These are phyloP conservation scores for Muscicapa adusta DNA, from an alignment of 2,113 vertebrate genomes.

Conservation along the genomic window DNA sequence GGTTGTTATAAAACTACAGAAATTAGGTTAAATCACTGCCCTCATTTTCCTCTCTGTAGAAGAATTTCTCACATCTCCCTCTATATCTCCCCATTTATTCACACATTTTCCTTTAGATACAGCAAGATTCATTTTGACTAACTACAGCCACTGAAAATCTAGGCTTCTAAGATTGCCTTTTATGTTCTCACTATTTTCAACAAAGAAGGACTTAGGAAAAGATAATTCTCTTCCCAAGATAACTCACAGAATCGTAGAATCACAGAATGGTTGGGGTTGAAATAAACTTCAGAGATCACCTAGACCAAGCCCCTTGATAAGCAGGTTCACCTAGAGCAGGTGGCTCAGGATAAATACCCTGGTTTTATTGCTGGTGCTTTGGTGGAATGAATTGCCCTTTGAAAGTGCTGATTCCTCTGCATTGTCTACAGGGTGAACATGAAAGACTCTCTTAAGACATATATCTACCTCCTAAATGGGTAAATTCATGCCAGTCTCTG, in stretches of 20 bases:
- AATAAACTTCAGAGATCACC: not conserved
- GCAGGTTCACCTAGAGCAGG: not conserved
- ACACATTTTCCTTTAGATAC: not conserved
- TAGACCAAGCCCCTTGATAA: not conserved
- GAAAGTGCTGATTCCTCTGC: not conserved
- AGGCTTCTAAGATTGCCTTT: not conserved
- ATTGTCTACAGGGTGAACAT: not conserved
- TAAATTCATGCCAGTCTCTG: not conserved
- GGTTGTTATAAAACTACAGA: not conserved
- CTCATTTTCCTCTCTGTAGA: not conserved
- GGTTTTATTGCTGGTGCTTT: not conserved
- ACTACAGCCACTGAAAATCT: not conserved
- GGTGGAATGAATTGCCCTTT: not conserved
- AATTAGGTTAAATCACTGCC: constrained; percentile 2
- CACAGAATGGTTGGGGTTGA: not conserved
- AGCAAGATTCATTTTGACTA: not conserved
- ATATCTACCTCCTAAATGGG: not conserved
- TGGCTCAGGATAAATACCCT: not conserved
- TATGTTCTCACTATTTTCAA: not conserved
- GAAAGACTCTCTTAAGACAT: not conserved
- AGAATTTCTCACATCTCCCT: not conserved
- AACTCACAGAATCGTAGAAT: not conserved
- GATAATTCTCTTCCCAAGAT: not conserved
- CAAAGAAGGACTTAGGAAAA: not conserved
- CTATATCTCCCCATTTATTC: not conserved